phyloP scores from a whole-genome alignment of 2,888 invertebrate species.

The Neria commutata region DNA sequence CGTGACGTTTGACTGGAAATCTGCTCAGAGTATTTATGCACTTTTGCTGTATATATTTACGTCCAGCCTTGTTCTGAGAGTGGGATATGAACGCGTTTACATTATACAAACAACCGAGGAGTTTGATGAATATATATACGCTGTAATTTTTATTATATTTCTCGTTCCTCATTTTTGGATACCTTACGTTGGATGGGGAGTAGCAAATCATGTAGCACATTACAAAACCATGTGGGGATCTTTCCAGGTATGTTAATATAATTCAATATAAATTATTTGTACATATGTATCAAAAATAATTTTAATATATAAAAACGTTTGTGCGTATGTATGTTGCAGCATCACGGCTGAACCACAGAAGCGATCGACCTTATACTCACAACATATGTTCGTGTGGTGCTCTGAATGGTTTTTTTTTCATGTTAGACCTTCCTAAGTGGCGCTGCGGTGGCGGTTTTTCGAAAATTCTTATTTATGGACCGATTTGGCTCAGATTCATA shows the following conservation, averaged over 20 bases:
- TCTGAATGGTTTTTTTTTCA: no score
- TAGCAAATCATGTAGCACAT: slow-evolving; percentile 70
- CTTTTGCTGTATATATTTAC: slow-evolving; percentile 68
- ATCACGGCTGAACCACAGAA: no score
- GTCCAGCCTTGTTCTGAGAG: slow-evolving; percentile 66
- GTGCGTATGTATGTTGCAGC: no score
- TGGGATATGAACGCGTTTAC: slow-evolving; percentile 69
- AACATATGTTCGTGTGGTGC: no score
- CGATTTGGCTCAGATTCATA: no score
- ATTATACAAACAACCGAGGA: slow-evolving; percentile 67
- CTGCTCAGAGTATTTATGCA: slow-evolving; percentile 68
- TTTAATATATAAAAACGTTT: no score
- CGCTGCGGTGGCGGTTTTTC: no score
- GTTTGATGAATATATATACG: slow-evolving; percentile 74
- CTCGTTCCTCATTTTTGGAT: slow-evolving; percentile 74
- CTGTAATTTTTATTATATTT: slow-evolving; percentile 70
- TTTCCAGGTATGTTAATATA: slow-evolving; percentile 65
- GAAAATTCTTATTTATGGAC: no score
- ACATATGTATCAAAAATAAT: not conserved
- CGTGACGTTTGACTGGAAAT: slow-evolving; percentile 70
- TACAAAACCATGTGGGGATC: slow-evolving; percentile 73
- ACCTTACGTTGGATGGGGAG: slow-evolving; percentile 72
- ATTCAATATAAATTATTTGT: not conserved
- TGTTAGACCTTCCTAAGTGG: no score
- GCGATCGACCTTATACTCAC: no score